Evolutionary conservation across 2,797 vertebrate genomes (phyloP).

Genomic region (Acridotheres tristis): DNA sequence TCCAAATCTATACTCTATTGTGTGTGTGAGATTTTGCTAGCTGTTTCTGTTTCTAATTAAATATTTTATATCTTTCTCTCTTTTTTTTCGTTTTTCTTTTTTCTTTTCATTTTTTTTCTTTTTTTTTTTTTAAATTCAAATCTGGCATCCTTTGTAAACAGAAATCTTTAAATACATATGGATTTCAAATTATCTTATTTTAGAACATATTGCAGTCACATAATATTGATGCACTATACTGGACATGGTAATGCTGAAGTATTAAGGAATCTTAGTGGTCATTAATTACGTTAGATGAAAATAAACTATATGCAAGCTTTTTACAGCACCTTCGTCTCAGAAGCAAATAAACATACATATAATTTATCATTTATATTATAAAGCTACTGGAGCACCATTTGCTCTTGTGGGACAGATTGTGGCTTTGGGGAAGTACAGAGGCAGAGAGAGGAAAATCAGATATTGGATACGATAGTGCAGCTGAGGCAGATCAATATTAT

Average conservation of each 20-base stretch:
- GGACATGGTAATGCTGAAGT: neutral
- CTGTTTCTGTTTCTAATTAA: neutral
- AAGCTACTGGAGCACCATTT: neutral
- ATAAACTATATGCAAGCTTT: neutral
- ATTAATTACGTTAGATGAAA: neutral
- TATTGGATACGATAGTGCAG: neutral
- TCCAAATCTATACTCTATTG: neutral
- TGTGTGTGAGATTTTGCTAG: neutral
- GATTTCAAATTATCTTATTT: conserved; percentile 4
- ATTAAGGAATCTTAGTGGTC: neutral
- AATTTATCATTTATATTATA: neutral
- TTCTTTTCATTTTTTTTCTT: too few species aligned
- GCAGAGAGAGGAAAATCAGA: neutral
- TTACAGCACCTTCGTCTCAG: neutral
- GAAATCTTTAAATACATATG: neutral
- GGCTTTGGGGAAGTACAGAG: neutral
- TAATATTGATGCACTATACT: neutral
- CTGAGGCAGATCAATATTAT: neutral
- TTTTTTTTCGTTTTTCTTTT: too few species aligned
- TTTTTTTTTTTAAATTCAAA: neutral
- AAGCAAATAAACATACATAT: neutral
- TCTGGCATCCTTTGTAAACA: neutral
- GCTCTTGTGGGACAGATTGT: neutral
- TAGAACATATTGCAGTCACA: neutral
- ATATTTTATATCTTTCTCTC: too few species aligned